Evolutionary conservation across 2,113 vertebrate species (phyloP).

Genomic region (Bubo blakistoni): DNA sequence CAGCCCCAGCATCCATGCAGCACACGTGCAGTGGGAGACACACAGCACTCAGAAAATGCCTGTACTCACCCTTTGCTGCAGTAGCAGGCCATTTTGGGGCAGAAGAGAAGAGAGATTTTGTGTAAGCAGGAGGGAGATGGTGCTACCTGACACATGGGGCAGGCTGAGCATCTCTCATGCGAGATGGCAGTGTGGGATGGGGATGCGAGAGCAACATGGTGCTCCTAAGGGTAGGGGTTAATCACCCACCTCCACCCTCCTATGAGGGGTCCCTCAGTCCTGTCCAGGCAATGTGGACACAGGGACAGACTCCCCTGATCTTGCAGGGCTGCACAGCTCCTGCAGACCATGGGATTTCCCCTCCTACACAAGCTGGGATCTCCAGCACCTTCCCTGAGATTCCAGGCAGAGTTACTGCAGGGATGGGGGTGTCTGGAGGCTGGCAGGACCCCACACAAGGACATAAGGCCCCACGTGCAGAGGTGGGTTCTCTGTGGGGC

Average conservation of each 20-base stretch:
- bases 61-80: constrained; percentile 69
- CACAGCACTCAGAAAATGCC: neutral
- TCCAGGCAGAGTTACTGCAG: neutral
- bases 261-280: rapidly evolving
- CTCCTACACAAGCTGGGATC: neutral
- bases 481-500: neutral
- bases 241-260: neutral
- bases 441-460: neutral
- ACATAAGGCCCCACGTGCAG: neutral
- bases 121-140: neutral
- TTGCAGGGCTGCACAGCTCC: neutral
- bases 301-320: neutral
- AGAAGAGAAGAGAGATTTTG: constrained; percentile 29
- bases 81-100: neutral
- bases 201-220: neutral
- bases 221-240: neutral
- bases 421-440: neutral
- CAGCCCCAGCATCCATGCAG: neutral
- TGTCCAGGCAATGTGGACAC: rapidly evolving
- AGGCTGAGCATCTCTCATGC: neutral
- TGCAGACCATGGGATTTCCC: neutral
- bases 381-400: neutral
- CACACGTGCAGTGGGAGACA: neutral
- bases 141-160: neutral
- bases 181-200: rapidly evolving